phyloP scores from a whole-genome alignment of 2,113 vertebrate genomes.

The Apteryx owenii region DNA sequence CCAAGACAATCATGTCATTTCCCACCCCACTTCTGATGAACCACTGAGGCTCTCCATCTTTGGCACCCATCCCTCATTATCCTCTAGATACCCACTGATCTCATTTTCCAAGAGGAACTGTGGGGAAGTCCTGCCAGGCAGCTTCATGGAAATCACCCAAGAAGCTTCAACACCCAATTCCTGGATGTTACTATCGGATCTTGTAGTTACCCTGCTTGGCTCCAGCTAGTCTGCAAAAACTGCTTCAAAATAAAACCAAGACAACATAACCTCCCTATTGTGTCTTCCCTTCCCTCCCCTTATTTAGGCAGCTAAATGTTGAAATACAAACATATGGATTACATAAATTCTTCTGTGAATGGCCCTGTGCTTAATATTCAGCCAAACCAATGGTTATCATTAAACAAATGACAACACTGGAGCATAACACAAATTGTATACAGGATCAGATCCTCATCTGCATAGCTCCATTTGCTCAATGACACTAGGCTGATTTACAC shows the following conservation, averaged over 20 bases:
- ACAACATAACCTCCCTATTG: neutral
- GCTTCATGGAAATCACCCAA: slow-evolving; percentile 31
- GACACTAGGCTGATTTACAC: neutral
- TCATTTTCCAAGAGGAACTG: neutral
- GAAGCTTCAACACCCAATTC: slow-evolving; percentile 51
- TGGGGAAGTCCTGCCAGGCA: slow-evolving; percentile 28
- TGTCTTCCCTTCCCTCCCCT: neutral
- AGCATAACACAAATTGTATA: neutral
- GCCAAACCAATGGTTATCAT: slow-evolving; percentile 44
- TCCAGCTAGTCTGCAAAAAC: slow-evolving; percentile 48
- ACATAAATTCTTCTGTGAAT: slow-evolving; percentile 20
- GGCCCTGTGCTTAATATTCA: neutral
- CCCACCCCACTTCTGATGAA: neutral
- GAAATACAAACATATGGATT: slow-evolving; percentile 43
- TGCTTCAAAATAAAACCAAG: slow-evolving; percentile 24
- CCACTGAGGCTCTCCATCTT: neutral
- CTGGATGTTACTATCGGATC: slow-evolving; percentile 15
- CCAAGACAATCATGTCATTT: neutral
- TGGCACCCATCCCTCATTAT: neutral
- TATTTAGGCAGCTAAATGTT: neutral
- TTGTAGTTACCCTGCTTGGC: slow-evolving; percentile 41
- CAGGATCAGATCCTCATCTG: neutral
- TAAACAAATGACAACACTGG: neutral
- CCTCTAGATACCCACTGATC: neutral
- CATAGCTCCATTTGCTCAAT: neutral